Evolutionary conservation across 1,140 invertebrate genomes (phyloP), one percentile per base, ranked within the genome.

Genomic region (Psix sp.): DNA sequence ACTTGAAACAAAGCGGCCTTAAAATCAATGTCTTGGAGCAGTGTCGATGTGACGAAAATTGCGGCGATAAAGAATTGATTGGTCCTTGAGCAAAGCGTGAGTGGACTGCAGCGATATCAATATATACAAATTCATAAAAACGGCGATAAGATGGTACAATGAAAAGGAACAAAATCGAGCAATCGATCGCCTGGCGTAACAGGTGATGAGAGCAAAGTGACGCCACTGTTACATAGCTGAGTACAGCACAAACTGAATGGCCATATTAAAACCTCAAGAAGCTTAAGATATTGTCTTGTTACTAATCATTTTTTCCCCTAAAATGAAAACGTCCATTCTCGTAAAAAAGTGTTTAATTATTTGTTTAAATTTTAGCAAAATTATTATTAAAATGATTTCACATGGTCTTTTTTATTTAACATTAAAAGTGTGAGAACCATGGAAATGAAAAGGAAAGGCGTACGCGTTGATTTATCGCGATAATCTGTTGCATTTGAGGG

Each of bases 121-220:
- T 63, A 29, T 3, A 15, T 45, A 29, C 35, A 15, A 15, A 14
- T 10, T 16, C 16, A 20, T 16, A 29, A 14, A 54, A 60, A 59
- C n/a, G n/a, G n/a, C n/a, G n/a, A 40, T 18, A 52, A 46, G 54
- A 59, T 26, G 21, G 15, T 57, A 21, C 20, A 42, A 73, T 60
- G 43, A 51, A 40, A 51, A 59, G 46, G 21, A 35, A 24, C n/a
- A n/a, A n/a, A 49, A 63, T 65, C 51, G 38, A 51, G 33, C 7
- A 29, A 68, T 68, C 72, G 72, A 74, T 74, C 65, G 63, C 1
- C 26, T 65, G 52, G 63, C 33, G 72, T 74, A 74, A 74, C 63
- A 74, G 72, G 72, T 68, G 72, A 74, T 68, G 72, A 74, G 72
- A 63, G 68, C 52, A 65, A 68, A 65, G 71, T 57, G 14, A 36